These are phyloP conservation scores for Hypolimnas misippus DNA, from an alignment of 2,888 invertebrate genomes.

Conservation along the genomic window DNA sequence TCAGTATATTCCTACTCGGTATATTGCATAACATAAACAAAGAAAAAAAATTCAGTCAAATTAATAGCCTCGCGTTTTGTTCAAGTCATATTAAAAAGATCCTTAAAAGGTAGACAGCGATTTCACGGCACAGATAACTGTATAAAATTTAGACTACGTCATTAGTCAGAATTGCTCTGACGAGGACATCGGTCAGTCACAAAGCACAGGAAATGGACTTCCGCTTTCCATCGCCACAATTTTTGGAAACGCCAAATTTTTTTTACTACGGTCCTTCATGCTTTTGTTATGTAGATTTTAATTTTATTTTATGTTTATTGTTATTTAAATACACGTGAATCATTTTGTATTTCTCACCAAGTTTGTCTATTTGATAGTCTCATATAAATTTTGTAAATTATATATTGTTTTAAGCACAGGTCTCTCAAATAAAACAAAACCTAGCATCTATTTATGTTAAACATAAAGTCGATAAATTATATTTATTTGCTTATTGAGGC, in stretches of 20 bases:
- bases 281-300: conserved; percentile 76
- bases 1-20: too few species aligned
- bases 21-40: too few species aligned
- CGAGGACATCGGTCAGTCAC: conserved; percentile 79
- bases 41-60: too few species aligned
- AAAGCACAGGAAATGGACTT: conserved; percentile 70
- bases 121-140: conserved; percentile 75
- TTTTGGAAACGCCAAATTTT: conserved; percentile 81
- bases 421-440: too few species aligned
- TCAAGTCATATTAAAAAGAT: background rate
- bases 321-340: conserved; percentile 35
- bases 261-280: conserved; percentile 64
- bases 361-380: conserved; percentile 12
- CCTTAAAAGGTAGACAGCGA: conserved; percentile 45
- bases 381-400: background rate
- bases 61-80: too few species aligned
- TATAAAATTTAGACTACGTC: conserved; percentile 67
- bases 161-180: conserved; percentile 60
- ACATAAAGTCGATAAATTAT: too few species aligned
- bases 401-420: too few species aligned
- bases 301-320: conserved; percentile 37
- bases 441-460: too few species aligned
- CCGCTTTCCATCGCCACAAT: conserved; percentile 76
- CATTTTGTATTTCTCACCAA: conserved; percentile 26
- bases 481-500: too few species aligned